Base-by-base conservation (phyloP, 2,113 vertebrate genomes). In the Pagrus major region DNA sequence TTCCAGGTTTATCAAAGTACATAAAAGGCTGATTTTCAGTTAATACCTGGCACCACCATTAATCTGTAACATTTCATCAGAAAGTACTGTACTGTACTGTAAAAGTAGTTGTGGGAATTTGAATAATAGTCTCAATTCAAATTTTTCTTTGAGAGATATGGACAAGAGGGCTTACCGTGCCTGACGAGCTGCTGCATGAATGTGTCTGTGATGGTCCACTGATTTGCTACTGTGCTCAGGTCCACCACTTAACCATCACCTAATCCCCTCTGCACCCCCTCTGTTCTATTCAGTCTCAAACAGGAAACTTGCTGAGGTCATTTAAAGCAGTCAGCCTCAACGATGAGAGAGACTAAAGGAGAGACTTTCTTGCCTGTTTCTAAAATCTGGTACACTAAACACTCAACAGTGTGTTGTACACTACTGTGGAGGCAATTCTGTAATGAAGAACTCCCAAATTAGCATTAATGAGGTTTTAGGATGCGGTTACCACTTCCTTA, bases 251-350 rank as follows among this genome's bases (percentile, higher is more conserved):
- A 3, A 81, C 31, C 72, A 81, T 52, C n/a, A 14, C 18, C 6
- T 42, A 35, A 82, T 41, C 44, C 54, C 55, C 11, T n/a, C 18
- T 9, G 11, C 51, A 21, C n/a, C 5, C 46, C 8, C 46, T 20
- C 49, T 47, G 23, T 35, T 70, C 23, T 70, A 29, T 72, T 74
- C 41, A 61, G 49, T 39, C 51, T 78, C 66, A 78, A 33, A 75
- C 42, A 87, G 79, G 79, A 87, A 83, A 85, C 71, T 49, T 72
- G 49, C 8, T 80, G 31, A 80, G 20, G 0, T 81, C 5, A 51
- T 74, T 44, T 66, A 74, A 74, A 60, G 46, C 64, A 56, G 56
- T 74, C 31, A 47, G 33, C n/a, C 46, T 47, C 70, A 80, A 75
- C 20, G 0, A 0, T 21, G 18, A 69, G 12, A 56, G 37, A 33